These are phyloP conservation scores for Ctenopoma kingsleyae DNA, from an alignment of 2,797 vertebrate genomes.

Conservation along the genomic window DNA sequence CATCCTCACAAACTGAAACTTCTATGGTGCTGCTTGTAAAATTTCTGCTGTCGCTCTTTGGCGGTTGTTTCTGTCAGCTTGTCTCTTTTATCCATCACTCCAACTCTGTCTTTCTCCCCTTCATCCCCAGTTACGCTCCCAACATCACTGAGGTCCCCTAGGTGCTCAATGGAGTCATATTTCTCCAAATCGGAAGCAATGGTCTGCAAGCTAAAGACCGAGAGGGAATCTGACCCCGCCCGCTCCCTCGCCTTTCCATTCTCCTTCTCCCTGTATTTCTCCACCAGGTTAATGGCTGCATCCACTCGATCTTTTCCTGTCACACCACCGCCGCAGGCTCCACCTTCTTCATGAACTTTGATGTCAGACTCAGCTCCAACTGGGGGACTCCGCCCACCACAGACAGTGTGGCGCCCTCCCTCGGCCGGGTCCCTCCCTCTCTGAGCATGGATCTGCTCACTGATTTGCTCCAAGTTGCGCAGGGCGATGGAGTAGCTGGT, in stretches of 20 bases:
- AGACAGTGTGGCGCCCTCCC: constrained; percentile 55
- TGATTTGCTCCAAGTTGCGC: constrained; percentile 93
- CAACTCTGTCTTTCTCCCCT: constrained; percentile 60
- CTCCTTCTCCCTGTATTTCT: constrained; percentile 77
- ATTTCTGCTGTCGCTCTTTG: constrained; percentile 78
- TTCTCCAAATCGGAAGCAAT: constrained; percentile 95
- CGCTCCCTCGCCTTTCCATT: constrained; percentile 71
- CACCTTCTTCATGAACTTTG: constrained; percentile 56
- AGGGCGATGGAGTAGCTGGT: constrained; percentile 91
- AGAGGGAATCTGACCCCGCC: constrained; percentile 88
- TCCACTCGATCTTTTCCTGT: constrained; percentile 56
- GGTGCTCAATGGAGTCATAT: constrained; percentile 93
- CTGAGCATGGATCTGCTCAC: constrained; percentile 94
- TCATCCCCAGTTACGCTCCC: constrained; percentile 78
- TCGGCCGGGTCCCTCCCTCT: constrained; percentile 69
- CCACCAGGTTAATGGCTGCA: constrained; percentile 78
- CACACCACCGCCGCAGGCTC: constrained; percentile 60
- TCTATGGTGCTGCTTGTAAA: constrained; percentile 84
- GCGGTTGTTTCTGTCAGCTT: constrained; percentile 49
- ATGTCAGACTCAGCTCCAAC: constrained; percentile 86
- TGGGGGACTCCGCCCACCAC: constrained; percentile 85
- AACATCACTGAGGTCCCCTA: constrained; percentile 88
- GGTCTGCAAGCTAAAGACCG: constrained; percentile 92
- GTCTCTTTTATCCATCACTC: constrained; percentile 46
- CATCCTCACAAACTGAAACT: constrained; percentile 85